These are phyloP conservation scores for Drosophila paranaensis DNA, from an alignment of 2,888 invertebrate species.

Conservation along the genomic window DNA sequence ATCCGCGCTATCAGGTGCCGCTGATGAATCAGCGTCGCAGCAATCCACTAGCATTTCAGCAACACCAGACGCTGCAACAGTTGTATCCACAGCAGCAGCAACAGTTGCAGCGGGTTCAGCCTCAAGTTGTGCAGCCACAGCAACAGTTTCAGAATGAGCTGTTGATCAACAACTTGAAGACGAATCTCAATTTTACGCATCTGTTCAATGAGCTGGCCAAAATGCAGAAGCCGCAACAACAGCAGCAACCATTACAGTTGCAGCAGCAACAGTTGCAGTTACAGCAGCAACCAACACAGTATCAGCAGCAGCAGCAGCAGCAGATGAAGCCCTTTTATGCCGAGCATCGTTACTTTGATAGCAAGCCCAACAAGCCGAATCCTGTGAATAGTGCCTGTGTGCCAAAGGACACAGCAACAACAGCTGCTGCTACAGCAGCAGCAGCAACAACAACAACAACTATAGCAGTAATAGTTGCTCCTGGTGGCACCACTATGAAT, in stretches of 20 bases:
- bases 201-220: conserved; percentile 59
- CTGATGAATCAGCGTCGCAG: conserved; percentile 41
- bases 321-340: conserved; percentile 23
- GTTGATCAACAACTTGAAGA: conserved; percentile 4
- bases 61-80: conserved; percentile 3
- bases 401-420: neutral
- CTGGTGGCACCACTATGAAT: conserved; percentile 44
- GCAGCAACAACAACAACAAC: neutral
- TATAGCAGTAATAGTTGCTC: neutral
- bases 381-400: conserved; percentile 25
- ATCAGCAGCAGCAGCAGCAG: conserved; percentile 8
- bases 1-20: conserved; percentile 45
- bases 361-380: conserved; percentile 39
- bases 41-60: conserved; percentile 22
- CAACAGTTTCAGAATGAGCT: conserved; percentile 30
- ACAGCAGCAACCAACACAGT: neutral
- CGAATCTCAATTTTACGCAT: conserved; percentile 54
- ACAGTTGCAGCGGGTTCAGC: conserved; percentile 18
- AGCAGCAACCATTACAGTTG: too few species aligned
- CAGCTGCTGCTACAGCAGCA: neutral
- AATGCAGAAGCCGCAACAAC: conserved; percentile 33
- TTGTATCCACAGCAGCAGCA: conserved; percentile 3
- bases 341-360: conserved; percentile 44
- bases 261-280: conserved; percentile 5
- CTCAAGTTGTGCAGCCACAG: conserved; percentile 22